Percentiles rank a stretch among this genome's conserved stretches.
These are phyloP conservation scores for Piscicola geometra DNA, from an alignment of 2,888 invertebrate genomes.

Conservation along the genomic window DNA sequence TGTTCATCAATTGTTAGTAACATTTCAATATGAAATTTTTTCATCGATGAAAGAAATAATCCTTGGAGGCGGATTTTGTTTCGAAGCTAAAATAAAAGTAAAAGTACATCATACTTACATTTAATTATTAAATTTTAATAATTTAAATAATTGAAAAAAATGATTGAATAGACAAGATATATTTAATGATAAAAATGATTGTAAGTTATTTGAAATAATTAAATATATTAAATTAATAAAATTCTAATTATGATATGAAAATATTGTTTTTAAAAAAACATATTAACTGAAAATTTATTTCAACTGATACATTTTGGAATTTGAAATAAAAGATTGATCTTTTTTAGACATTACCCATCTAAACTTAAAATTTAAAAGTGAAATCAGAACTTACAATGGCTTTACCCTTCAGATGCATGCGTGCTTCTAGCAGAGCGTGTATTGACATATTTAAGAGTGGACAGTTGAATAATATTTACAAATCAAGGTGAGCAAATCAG, in stretches of 20 bases:
- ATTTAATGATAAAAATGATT: too few species aligned
- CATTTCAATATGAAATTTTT: too few species aligned
- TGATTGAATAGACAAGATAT: neutral
- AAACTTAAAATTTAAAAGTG: neutral
- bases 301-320: neutral
- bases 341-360: neutral
- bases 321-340: neutral
- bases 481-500: neutral
- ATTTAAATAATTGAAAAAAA: neutral
- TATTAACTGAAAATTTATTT: neutral
- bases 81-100: too few species aligned
- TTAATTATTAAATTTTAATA: neutral
- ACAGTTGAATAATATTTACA: neutral
- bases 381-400: neutral
- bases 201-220: too few species aligned
- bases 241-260: too few species aligned
- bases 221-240: too few species aligned
- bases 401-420: neutral
- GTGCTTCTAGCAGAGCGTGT: neutral
- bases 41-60: too few species aligned
- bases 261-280: neutral
- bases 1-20: neutral
- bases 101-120: neutral
- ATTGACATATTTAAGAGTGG: neutral
- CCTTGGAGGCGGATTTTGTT: too few species aligned